Evolutionary conservation across 2,797 vertebrate species (phyloP).

Genomic region (Oreortyx pictus): DNA sequence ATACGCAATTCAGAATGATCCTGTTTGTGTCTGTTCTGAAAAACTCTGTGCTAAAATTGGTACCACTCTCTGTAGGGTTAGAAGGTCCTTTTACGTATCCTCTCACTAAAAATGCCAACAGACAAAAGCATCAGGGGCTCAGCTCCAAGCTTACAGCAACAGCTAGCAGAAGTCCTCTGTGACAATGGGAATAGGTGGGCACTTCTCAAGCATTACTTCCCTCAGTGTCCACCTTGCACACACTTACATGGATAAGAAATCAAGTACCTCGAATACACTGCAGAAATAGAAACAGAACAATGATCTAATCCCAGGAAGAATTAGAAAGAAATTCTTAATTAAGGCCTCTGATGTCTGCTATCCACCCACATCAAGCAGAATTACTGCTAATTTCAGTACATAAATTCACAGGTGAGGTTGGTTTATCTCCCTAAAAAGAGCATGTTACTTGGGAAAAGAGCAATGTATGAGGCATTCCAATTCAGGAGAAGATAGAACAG

Average conservation of each 20-base stretch:
- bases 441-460: not conserved
- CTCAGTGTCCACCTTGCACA: not conserved
- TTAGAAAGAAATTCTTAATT: not conserved
- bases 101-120: not conserved
- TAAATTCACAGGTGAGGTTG: not conserved
- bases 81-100: not conserved
- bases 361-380: not conserved
- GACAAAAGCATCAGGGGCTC: not conserved
- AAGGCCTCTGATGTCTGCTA: not conserved
- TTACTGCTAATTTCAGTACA: not conserved
- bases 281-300: not conserved
- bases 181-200: not conserved
- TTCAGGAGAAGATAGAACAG: not conserved
- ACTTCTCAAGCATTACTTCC: not conserved
- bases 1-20: not conserved
- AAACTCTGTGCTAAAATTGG: not conserved
- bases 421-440: not conserved
- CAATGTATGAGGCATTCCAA: not conserved
- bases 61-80: not conserved
- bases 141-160: not conserved
- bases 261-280: not conserved
- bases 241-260: not conserved
- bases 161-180: not conserved
- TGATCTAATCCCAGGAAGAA: not conserved
- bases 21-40: not conserved